These are phyloP conservation scores for Zaprionus taronus DNA, from an alignment of 1,140 invertebrate species.

Conservation along the genomic window DNA sequence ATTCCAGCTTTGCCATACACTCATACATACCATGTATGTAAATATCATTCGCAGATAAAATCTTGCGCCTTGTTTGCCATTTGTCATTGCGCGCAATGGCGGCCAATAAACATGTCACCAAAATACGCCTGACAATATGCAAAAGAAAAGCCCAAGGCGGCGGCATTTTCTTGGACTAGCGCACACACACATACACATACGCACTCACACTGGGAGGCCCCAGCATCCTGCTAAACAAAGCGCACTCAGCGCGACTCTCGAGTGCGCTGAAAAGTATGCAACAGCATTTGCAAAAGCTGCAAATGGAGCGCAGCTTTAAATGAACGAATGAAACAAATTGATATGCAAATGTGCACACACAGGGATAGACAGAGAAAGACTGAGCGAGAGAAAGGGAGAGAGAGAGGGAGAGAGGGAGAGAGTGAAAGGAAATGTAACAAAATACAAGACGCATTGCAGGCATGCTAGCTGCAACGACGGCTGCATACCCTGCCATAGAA, in stretches of 20 bases:
- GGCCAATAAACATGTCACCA: slow-evolving; percentile 68
- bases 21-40: background rate
- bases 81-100: slow-evolving; percentile 47
- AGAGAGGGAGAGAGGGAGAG: background rate
- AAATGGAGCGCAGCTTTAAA: slow-evolving; percentile 46
- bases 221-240: slow-evolving; percentile 36
- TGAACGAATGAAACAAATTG: slow-evolving; percentile 76
- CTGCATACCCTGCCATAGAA: background rate
- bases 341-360: slow-evolving; percentile 72
- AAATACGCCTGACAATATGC: slow-evolving; percentile 51
- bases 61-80: slow-evolving; percentile 43
- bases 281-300: slow-evolving; percentile 44
- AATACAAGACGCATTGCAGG: slow-evolving; percentile 59
- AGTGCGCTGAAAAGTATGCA: slow-evolving; percentile 53
- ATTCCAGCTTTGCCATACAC: background rate
- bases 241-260: slow-evolving; percentile 50
- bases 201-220: no score
- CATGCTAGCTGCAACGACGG: background rate
- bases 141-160: slow-evolving; percentile 23
- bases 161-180: slow-evolving; percentile 13
- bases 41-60: slow-evolving; percentile 17
- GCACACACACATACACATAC: slow-evolving; percentile 28
- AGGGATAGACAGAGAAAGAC: background rate
- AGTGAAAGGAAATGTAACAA: slow-evolving; percentile 54
- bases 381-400: background rate